Conservation (phyloP, 2,797 vertebrate genomes). For the Crocodylus rhombifer region DNA sequence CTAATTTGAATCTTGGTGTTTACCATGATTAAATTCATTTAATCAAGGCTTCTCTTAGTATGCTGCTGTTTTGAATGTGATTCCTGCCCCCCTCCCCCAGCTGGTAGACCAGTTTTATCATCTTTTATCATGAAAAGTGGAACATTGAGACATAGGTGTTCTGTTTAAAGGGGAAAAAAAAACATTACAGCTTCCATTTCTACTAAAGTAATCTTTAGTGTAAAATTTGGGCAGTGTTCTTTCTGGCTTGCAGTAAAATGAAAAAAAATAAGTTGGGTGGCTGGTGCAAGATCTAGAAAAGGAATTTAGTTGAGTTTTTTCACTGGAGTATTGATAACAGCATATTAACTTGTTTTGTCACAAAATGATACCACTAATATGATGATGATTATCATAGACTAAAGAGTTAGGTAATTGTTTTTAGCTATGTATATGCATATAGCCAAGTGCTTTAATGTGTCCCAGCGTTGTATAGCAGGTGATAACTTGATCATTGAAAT, state of each 20-base stretch:
- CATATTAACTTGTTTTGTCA: background rate
- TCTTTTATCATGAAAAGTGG: background rate
- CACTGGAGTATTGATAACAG: background rate
- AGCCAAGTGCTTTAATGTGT: background rate
- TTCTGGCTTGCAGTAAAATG: background rate
- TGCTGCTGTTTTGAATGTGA: too few species aligned
- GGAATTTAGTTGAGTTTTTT: background rate
- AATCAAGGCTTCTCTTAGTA: background rate
- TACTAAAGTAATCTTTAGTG: background rate
- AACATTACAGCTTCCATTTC: background rate
- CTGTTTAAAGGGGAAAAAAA: background rate
- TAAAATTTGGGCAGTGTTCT: background rate
- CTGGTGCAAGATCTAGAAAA: background rate
- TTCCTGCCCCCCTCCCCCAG: background rate
- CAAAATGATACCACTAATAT: background rate
- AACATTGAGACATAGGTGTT: conserved; percentile 3
- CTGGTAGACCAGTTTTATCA: background rate
- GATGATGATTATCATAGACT: background rate
- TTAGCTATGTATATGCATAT: background rate
- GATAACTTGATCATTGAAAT: background rate
- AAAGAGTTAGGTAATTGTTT: background rate
- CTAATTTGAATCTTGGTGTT: background rate
- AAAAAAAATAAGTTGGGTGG: background rate
- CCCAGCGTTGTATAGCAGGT: background rate
- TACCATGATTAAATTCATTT: background rate